Evolutionary conservation across 2,113 vertebrate genomes (phyloP).

Genomic region (Nematolebias whitei): DNA sequence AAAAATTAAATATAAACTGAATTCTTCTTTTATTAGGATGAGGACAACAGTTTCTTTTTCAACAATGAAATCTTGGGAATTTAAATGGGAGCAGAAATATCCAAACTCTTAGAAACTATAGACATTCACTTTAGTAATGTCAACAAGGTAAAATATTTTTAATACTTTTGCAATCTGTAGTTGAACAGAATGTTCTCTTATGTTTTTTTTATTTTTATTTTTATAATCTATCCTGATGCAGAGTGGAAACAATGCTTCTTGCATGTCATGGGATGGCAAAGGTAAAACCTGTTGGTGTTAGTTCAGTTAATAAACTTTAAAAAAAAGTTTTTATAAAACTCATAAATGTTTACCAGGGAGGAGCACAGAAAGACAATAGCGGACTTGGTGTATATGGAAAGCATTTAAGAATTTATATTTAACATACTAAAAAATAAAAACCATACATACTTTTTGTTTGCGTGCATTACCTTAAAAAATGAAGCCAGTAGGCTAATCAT

Average conservation of each 20-base stretch:
- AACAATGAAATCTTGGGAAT: slow-evolving; percentile 25
- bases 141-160: slow-evolving; percentile 26
- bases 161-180: neutral
- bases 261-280: slow-evolving; percentile 49
- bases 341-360: no score
- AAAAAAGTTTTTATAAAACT: no score
- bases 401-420: no score
- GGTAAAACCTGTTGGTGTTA: neutral
- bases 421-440: no score
- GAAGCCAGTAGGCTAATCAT: no score
- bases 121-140: slow-evolving; percentile 23
- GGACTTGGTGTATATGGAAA: neutral
- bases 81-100: slow-evolving; percentile 49
- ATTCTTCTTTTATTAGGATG: slow-evolving; percentile 10
- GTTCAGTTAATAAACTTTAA: neutral
- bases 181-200: no score
- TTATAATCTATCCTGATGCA: neutral
- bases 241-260: neutral
- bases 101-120: slow-evolving; percentile 34
- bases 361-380: neutral
- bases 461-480: no score
- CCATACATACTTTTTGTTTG: neutral
- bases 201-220: neutral
- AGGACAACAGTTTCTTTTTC: neutral
- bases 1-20: neutral